A percentile compares a stretch with the other conserved stretches of the same genome.
phyloP scores from a whole-genome alignment of 2,888 invertebrate genomes.

The Chouioia cunea region DNA sequence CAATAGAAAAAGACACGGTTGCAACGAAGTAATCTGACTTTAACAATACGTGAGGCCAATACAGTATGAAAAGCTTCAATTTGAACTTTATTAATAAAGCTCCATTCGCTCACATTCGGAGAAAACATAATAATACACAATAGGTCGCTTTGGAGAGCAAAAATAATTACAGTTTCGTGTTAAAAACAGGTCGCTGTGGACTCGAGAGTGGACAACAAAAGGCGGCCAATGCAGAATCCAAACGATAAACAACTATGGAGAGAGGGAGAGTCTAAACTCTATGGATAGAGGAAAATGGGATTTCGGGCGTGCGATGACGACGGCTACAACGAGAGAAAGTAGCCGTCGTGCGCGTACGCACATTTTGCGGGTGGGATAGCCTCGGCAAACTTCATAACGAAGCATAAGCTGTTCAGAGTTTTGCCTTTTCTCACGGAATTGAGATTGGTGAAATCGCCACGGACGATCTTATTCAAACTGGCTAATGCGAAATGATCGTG shows the following conservation, averaged over 20 bases:
- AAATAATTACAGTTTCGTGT: background rate
- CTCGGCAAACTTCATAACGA: slow-evolving; percentile 33
- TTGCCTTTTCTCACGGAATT: slow-evolving; percentile 26
- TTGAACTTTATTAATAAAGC: no score
- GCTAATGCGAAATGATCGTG: slow-evolving; percentile 36
- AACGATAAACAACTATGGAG: slow-evolving; percentile 5
- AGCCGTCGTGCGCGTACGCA: slow-evolving; percentile 14
- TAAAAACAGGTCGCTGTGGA: background rate
- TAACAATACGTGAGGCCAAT: no score
- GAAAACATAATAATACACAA: no score
- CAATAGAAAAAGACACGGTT: no score
- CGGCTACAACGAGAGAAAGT: background rate
- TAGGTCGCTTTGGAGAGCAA: background rate
- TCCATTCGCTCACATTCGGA: no score
- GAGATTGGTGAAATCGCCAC: slow-evolving; percentile 33
- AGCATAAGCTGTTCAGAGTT: slow-evolving; percentile 30
- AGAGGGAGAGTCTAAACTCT: slow-evolving; percentile 3
- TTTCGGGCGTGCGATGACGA: slow-evolving; percentile 15
- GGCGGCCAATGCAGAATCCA: slow-evolving; percentile 3
- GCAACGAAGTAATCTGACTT: no score
- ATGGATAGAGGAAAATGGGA: slow-evolving; percentile 28
- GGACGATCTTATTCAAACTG: slow-evolving; percentile 37
- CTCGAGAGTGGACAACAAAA: background rate
- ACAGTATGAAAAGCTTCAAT: no score
- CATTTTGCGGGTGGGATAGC: background rate